A percentile compares a stretch with the other conserved stretches of the same genome.
Evolutionary conservation across 1,140 invertebrate genomes (phyloP).

Genomic region (Varroa destructor): DNA sequence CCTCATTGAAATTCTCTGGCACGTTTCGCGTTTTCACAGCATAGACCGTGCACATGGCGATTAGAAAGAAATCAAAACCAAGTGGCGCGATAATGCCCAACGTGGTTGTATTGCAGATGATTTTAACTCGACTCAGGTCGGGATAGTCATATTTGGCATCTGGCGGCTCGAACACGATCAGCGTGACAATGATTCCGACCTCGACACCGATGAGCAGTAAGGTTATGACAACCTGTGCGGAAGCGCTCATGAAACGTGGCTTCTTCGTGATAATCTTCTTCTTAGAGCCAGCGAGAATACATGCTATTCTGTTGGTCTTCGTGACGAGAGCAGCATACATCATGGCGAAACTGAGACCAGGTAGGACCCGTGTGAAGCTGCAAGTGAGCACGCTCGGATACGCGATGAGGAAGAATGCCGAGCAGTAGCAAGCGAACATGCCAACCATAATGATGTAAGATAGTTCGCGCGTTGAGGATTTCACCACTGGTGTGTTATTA

Average conservation of each 20-base stretch:
- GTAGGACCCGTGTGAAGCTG: constrained; percentile 53
- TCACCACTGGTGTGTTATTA: constrained; percentile 57
- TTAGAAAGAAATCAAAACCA: constrained; percentile 61
- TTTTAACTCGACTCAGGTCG: constrained; percentile 44
- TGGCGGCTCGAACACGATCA: constrained; percentile 56
- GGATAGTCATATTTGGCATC: constrained; percentile 49
- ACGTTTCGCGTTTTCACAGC: constrained; percentile 72
- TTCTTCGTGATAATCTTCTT: constrained; percentile 64
- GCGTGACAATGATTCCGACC: constrained; percentile 52
- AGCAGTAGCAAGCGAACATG: constrained; percentile 46
- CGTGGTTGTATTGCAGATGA: constrained; percentile 54
- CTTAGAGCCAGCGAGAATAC: constrained; percentile 66
- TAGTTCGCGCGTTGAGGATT: constrained; percentile 53
- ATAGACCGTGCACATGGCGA: constrained; percentile 64
- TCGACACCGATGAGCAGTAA: constrained; percentile 55
- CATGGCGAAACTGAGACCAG: constrained; percentile 63
- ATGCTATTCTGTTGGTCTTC: constrained; percentile 70
- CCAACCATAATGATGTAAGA: constrained; percentile 56
- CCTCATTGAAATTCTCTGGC: constrained; percentile 76
- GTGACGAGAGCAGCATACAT: constrained; percentile 69
- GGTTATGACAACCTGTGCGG: constrained; percentile 54
- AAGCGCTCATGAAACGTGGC: constrained; percentile 50
- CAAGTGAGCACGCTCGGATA: constrained; percentile 55
- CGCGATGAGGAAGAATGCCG: constrained; percentile 56
- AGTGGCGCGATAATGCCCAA: constrained; percentile 58